These are phyloP conservation scores for Pseudococcus longispinus DNA, from an alignment of 2,888 invertebrate genomes.

Conservation along the genomic window DNA sequence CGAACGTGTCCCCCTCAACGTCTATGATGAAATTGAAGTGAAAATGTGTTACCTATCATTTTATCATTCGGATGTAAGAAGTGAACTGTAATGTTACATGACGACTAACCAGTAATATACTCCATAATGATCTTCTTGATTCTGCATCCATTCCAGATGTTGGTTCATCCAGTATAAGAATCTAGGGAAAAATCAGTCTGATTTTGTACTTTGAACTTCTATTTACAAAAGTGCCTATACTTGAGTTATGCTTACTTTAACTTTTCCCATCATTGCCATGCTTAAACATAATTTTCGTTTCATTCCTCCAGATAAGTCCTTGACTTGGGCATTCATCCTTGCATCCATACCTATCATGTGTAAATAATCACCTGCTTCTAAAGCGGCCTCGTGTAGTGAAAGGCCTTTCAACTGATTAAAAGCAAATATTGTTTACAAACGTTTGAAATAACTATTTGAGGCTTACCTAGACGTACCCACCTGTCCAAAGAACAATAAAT, in stretches of 20 bases:
- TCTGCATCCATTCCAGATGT: conserved; percentile 79
- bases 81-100: no score
- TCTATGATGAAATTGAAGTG: conserved; percentile 44
- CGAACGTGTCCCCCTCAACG: conserved; percentile 70
- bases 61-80: no score
- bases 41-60: neutral
- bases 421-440: no score
- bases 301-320: conserved; percentile 84
- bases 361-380: conserved; percentile 69
- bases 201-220: no score
- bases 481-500: conserved; percentile 82
- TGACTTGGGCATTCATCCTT: conserved; percentile 66
- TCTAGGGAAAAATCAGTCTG: conserved; percentile 60
- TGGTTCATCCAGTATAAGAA: conserved; percentile 72
- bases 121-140: conserved; percentile 84
- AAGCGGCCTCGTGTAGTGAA: conserved; percentile 64
- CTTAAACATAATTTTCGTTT: conserved; percentile 86
- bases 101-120: conserved; percentile 69
- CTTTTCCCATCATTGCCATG: conserved; percentile 82
- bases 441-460: no score
- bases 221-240: no score
- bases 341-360: conserved; percentile 70
- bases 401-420: no score
- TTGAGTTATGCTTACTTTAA: conserved; percentile 65
- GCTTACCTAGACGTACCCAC: conserved; percentile 64